These are phyloP conservation scores for Agapetus fuscipes DNA, from an alignment of 2,888 invertebrate species.

Conservation along the genomic window DNA sequence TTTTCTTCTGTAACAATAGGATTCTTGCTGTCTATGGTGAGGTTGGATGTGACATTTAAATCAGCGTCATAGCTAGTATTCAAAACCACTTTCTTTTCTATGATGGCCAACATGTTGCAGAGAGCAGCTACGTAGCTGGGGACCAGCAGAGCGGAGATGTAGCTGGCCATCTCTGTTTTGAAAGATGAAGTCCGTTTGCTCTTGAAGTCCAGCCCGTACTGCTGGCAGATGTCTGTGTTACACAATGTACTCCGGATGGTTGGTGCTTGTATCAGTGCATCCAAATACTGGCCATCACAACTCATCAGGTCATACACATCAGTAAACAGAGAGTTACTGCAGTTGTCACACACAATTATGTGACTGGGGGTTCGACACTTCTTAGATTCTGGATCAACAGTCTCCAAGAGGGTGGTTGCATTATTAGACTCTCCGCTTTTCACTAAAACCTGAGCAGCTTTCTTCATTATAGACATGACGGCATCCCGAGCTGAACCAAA, in stretches of 20 bases:
- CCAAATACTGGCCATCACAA: constrained; percentile 54
- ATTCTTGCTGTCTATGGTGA: constrained; percentile 35
- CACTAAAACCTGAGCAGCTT: constrained; percentile 77
- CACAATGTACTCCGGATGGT: constrained; percentile 53
- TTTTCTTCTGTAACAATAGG: constrained; percentile 31
- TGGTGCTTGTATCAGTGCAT: constrained; percentile 48
- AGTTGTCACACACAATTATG: constrained; percentile 64
- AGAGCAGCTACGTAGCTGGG: constrained; percentile 63
- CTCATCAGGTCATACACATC: constrained; percentile 66
- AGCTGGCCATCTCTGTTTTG: constrained; percentile 42
- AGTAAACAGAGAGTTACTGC: constrained; percentile 59
- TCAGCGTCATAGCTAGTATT: constrained; percentile 52
- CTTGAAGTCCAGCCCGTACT: constrained; percentile 53
- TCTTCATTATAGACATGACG: constrained; percentile 85
- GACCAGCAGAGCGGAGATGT: constrained; percentile 54
- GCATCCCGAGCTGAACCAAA: constrained; percentile 85
- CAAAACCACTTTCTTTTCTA: constrained; percentile 54
- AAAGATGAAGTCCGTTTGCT: constrained; percentile 44
- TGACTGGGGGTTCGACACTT: constrained; percentile 66
- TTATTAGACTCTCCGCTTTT: constrained; percentile 59
- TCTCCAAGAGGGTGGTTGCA: constrained; percentile 42
- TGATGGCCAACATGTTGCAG: constrained; percentile 64
- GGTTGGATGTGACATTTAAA: constrained; percentile 39
- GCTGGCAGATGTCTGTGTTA: constrained; percentile 50
- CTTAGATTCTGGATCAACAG: constrained; percentile 35